phyloP scores from a whole-genome alignment of 2,888 invertebrate genomes.

The Lasioglossum oenotherae region DNA sequence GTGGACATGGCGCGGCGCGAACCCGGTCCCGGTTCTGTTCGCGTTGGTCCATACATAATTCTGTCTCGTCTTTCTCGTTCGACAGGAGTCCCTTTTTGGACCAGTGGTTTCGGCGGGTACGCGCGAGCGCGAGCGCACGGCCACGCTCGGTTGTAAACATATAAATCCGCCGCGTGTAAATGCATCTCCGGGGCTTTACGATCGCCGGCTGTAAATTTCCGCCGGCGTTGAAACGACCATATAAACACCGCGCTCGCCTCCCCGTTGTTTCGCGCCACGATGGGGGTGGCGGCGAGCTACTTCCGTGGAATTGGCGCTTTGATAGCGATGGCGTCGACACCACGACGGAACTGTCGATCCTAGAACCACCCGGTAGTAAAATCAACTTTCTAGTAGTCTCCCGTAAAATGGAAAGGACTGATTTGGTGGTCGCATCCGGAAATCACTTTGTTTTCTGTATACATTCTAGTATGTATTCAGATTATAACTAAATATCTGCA shows the following conservation, averaged over 20 bases:
- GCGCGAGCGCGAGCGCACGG: conserved; percentile 30
- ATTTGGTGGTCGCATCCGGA: no score
- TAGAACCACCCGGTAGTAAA: not conserved
- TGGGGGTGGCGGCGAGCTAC: conserved; percentile 50
- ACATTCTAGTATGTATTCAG: no score
- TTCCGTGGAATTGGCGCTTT: conserved; percentile 9
- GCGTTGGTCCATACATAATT: conserved; percentile 56
- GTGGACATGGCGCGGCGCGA: not conserved
- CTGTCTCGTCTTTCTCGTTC: conserved; percentile 66
- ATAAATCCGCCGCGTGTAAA: conserved; percentile 71
- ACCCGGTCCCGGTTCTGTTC: conserved; percentile 24
- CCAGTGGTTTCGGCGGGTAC: conserved; percentile 49
- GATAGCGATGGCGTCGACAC: conserved; percentile 18
- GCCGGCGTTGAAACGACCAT: conserved; percentile 65
- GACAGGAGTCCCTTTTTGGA: conserved; percentile 65
- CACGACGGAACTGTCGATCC: not conserved
- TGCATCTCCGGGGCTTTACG: conserved; percentile 71
- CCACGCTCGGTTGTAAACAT: conserved; percentile 61
- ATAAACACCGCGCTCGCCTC: conserved; percentile 47
- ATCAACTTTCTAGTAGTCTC: not conserved
- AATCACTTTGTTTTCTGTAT: no score
- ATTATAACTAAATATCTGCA: no score
- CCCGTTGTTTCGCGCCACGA: conserved; percentile 57
- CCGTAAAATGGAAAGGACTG: not conserved
- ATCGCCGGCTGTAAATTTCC: conserved; percentile 69